phyloP scores from a whole-genome alignment of 1,140 invertebrate species.

The Brachionus manjavacas region DNA sequence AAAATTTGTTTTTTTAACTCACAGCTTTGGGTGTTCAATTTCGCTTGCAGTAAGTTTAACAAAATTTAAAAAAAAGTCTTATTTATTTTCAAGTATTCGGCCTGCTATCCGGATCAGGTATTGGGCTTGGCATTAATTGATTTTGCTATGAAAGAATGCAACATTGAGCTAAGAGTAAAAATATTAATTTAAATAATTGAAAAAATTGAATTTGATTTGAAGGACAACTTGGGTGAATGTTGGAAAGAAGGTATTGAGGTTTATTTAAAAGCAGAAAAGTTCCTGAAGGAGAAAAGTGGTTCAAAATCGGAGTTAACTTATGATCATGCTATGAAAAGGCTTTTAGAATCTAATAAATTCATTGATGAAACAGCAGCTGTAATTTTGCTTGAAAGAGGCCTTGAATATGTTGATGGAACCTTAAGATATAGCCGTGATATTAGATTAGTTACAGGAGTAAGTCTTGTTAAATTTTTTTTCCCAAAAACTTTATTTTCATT shows the following conservation, averaged over 20 bases:
- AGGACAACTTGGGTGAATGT: conserved; percentile 39
- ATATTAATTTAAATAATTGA: neutral
- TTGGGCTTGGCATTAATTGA: neutral
- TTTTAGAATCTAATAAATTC: conserved; percentile 25
- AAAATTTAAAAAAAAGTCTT: neutral
- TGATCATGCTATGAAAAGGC: conserved; percentile 12
- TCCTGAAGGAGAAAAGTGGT: neutral
- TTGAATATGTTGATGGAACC: neutral
- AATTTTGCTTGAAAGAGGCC: conserved; percentile 6
- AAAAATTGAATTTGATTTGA: neutral
- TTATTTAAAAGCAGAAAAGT: conserved; percentile 31
- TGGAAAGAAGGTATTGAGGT: conserved; percentile 36
- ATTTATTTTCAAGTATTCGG: conserved; percentile 21
- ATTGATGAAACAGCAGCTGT: conserved; percentile 39
- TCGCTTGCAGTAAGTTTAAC: conserved; percentile 4
- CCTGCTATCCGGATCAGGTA: conserved; percentile 20
- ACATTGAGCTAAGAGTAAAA: conserved; percentile 17
- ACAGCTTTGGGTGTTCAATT: conserved; percentile 34
- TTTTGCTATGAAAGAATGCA: conserved; percentile 41
- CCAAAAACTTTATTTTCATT: neutral
- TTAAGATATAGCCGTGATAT: conserved; percentile 26
- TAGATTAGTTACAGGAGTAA: conserved; percentile 35
- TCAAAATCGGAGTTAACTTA: conserved; percentile 18
- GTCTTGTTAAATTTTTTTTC: neutral
- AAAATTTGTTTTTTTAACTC: conserved; percentile 40